phyloP scores from a whole-genome alignment of 2,797 vertebrate genomes.

The Poeciliopsis gracilis region DNA sequence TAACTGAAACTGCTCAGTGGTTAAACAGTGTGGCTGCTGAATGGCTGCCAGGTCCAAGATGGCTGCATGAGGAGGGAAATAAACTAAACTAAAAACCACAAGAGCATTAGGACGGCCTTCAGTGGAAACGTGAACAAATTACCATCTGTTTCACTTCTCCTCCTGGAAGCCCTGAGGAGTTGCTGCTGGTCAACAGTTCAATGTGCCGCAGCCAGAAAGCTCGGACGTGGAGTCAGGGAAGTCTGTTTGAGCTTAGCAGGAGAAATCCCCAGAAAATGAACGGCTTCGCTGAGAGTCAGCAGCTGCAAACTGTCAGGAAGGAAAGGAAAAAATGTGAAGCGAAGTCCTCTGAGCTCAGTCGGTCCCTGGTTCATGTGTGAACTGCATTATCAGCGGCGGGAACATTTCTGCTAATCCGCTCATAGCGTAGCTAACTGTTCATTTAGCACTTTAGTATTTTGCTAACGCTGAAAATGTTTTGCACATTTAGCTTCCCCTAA shows the following conservation, averaged over 20 bases:
- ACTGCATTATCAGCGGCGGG: no score
- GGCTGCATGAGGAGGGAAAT: neutral
- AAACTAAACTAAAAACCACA: neutral
- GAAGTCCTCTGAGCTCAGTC: neutral
- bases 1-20: constrained; percentile 2
- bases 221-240: neutral
- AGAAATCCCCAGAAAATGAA: neutral
- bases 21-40: constrained; percentile 9
- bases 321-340: neutral
- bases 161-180: constrained; percentile 40
- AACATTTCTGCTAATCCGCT: no score
- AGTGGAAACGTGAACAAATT: neutral
- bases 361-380: neutral
- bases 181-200: constrained; percentile 8
- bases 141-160: constrained; percentile 32
- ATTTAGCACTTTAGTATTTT: no score
- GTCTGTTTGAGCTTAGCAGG: neutral
- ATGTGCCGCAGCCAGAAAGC: neutral
- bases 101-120: neutral
- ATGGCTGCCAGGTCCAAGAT: constrained; percentile 7
- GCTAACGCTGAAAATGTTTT: no score
- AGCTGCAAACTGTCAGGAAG: neutral
- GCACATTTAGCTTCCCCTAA: no score
- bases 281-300: neutral
- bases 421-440: no score